These are phyloP conservation scores for Catharus minimus DNA, from an alignment of 2,113 vertebrate species.

Conservation along the genomic window DNA sequence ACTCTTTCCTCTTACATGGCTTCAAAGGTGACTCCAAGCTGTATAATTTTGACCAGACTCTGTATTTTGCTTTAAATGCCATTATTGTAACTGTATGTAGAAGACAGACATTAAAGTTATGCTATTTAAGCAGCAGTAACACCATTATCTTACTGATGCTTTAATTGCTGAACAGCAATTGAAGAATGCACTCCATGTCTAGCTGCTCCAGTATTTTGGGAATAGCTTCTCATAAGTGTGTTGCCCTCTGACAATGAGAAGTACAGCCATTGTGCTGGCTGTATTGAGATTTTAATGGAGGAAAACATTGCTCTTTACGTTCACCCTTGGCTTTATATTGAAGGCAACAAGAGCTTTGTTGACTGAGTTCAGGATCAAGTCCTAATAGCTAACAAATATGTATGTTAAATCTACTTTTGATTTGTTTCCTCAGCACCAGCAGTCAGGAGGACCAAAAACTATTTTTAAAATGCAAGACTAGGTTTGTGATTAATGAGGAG, in stretches of 20 bases:
- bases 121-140: neutral
- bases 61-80: neutral
- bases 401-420: neutral
- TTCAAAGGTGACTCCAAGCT: neutral
- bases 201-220: neutral
- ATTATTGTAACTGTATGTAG: neutral
- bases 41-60: neutral
- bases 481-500: constrained; percentile 57
- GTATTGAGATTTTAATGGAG: neutral
- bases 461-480: constrained; percentile 31
- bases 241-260: neutral
- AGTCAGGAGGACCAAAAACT: constrained; percentile 19
- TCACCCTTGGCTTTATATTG: neutral
- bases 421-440: neutral
- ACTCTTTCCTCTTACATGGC: neutral
- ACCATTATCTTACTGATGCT: neutral
- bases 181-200: neutral
- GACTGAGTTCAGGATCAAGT: neutral
- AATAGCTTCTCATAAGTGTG: neutral
- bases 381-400: neutral
- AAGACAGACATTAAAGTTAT: neutral
- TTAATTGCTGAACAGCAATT: neutral
- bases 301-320: neutral
- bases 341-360: neutral
- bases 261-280: neutral